Evolutionary conservation across 1,140 invertebrate genomes (phyloP), one percentile per base, ranked within the genome.

Genomic region (Hyles vespertilio): DNA sequence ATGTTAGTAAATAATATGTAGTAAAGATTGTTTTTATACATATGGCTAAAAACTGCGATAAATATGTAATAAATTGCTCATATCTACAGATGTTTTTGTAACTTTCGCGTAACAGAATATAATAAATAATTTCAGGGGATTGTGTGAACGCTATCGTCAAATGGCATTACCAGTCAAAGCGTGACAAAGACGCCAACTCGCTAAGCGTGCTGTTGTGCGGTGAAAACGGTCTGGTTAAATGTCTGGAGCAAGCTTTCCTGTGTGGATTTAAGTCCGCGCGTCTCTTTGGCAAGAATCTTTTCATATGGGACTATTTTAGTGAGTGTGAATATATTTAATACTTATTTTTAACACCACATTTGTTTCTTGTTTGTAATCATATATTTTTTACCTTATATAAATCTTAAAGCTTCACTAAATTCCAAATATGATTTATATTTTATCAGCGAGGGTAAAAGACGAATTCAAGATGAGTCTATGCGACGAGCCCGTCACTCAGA

Each of bases 281-380:
- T 50, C 92, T 99, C 64, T 99, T 99, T 87, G 94, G 96, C 22
- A 94, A 95, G 67, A 98, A 99, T 89, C 93, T 98, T 56, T 99
- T 98, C 78, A 94, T 99, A 43, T 99, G 98, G 98, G 98, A 99
- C 89, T 99, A 97, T 90, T 94, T 99, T 78, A 94, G 98, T 98
- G 89, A 92, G 91, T 89, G 22, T 47, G 40, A 9, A 32, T 50
- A 33, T 40, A 12, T 33, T 56, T 56, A 51, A 22, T 40, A 0
- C 46, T 47, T 47, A 10, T 47, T n/a, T 47, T 47, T 47, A 3
- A 51, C 4, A 51, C 10, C 46, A 2, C 5, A 47, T 47, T 47
- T 2, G 46, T 47, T 47, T 3, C 3, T 47, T 47, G 1, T 47
- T 47, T 47, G n/a, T 2, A 8, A 22, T 22, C 22, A n/a, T 45